Conservation (phyloP, 1,140 invertebrate species). For the Penaeus chinensis region DNA sequence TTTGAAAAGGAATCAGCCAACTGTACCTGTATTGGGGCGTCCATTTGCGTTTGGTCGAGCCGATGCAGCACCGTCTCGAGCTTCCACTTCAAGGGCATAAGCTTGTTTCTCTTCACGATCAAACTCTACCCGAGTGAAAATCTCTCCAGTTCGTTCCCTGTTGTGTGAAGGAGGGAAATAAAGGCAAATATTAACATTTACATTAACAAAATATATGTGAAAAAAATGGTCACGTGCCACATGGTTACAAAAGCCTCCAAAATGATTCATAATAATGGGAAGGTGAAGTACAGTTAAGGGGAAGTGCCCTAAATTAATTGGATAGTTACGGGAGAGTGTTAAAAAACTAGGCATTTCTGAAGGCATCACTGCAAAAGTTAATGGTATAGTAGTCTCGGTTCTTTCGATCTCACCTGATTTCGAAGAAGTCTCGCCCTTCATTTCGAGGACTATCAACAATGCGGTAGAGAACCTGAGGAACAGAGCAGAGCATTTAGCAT, state of each 20-base stretch:
- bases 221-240: not conserved
- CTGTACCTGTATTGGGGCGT: constrained; percentile 90
- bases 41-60: constrained; percentile 89
- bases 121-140: constrained; percentile 93
- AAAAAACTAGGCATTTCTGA: too few relatives aligned
- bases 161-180: not conserved
- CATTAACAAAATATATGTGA: not conserved
- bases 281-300: too few relatives aligned
- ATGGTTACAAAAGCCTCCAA: not conserved
- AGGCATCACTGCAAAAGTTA: too few relatives aligned
- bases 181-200: not conserved
- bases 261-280: too few relatives aligned
- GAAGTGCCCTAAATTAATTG: too few relatives aligned
- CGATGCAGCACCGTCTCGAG: constrained; percentile 90
- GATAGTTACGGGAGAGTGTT: too few relatives aligned
- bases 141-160: constrained; percentile 88
- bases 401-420: constrained; percentile 75
- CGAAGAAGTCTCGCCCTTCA: constrained; percentile 93
- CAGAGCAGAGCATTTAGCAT: not conserved
- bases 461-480: constrained; percentile 84
- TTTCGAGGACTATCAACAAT: constrained; percentile 89
- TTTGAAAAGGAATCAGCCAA: not conserved
- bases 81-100: constrained; percentile 93
- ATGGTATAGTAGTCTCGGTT: not conserved
- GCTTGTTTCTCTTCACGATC: constrained; percentile 91